These are phyloP conservation scores for Pseudolaguvia tuberculata DNA, from an alignment of 2,113 vertebrate species.

Conservation along the genomic window DNA sequence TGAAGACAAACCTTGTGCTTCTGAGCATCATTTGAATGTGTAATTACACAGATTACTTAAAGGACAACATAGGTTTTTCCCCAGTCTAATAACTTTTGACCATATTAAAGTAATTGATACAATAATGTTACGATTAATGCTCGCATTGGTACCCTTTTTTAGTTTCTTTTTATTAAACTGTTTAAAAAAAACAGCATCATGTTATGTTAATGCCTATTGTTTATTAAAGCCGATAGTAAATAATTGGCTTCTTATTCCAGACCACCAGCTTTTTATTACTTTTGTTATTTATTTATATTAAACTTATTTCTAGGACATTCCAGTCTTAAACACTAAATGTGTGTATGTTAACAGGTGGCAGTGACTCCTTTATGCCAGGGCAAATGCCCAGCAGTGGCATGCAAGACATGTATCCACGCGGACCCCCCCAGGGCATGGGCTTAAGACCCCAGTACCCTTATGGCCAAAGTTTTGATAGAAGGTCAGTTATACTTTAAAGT, in stretches of 20 bases:
- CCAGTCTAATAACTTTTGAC: background rate
- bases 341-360: constrained; percentile 63
- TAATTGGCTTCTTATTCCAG: background rate
- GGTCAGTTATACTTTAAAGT: constrained; percentile 66
- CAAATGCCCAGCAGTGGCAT: constrained; percentile 85
- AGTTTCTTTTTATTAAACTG: background rate
- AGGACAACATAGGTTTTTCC: background rate
- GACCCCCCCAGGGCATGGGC: constrained; percentile 81
- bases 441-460: constrained; percentile 90
- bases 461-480: constrained; percentile 83
- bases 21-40: background rate
- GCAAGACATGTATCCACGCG: constrained; percentile 89
- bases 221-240: background rate
- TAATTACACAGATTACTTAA: background rate
- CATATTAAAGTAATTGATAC: background rate
- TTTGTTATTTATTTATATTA: background rate
- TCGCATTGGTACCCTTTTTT: no score
- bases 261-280: background rate
- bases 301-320: background rate
- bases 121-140: background rate
- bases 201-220: background rate
- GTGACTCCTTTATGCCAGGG: constrained; percentile 86
- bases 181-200: background rate
- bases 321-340: constrained; percentile 35
- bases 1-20: background rate